Evolutionary conservation across 2,888 invertebrate genomes (phyloP), one percentile per base, ranked within the genome.

Genomic region (Calameuta pallipes): DNA sequence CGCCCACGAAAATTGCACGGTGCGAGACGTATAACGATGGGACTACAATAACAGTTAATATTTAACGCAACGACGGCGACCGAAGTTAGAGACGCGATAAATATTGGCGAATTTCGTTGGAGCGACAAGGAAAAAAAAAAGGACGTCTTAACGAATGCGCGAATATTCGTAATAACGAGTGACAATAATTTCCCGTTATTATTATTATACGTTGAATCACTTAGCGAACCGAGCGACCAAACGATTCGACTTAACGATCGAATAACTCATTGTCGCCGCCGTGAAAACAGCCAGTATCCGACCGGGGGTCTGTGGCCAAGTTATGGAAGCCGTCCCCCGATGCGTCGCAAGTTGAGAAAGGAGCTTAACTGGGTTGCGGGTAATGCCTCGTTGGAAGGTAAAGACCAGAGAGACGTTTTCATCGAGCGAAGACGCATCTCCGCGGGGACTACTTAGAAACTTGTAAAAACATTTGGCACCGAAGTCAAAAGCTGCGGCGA

Each of bases 391-490:
- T 33, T 13, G 15, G 1, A 30, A 75, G 37, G 76, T 73, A 77
- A 71, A 78, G 41, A 41, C 41, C 80, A 73, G 23, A 13, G 37
- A 36, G 12, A 78, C 71, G 79, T 83, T 80, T 82, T 83, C 75
- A n/a, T 11, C 71, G 73, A 78, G 41, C 41, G 23, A 78, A 75
- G 71, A 83, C 76, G 73, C 75, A 75, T 80, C 82, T 78, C 70
- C 68, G 69, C 73, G 71, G 68, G 68, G 69, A 80, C 77, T 68
- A 73, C 69, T 75, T 73, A 75, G 68, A 76, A 70, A 76, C 41
- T 41, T 15, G 41, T 75, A 84, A 82, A 81, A 82, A 83, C 79
- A 80, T 81, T 84, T 79, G 81, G 77, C 83, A 81, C 69, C 68
- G 41, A 15, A 4, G 6, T 41, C 41, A 41, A 41, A 23, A 41